Percentiles rank a stretch among this genome's conserved stretches.
These are phyloP conservation scores for Cartodere bifasciata DNA, from an alignment of 2,888 invertebrate genomes.

Conservation along the genomic window DNA sequence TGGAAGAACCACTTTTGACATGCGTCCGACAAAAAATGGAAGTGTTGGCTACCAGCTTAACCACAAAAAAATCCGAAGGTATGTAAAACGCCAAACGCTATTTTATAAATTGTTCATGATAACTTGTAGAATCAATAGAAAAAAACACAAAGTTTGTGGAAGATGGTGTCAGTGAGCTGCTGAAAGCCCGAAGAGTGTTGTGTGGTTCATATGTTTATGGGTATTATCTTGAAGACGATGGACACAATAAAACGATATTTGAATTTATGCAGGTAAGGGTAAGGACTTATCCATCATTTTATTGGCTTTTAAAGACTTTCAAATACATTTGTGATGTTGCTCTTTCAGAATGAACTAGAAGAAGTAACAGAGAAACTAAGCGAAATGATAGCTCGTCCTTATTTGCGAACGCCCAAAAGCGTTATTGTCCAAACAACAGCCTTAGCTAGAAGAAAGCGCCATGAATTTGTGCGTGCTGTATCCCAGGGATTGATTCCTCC, in stretches of 20 bases:
- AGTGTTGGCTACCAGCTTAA: conserved; percentile 41
- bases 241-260: conserved; percentile 52
- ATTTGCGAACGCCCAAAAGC: conserved; percentile 46
- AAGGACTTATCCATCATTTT: conserved; percentile 1
- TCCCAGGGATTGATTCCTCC: conserved; percentile 43
- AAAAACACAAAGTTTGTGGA: conserved; percentile 44
- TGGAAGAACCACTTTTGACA: conserved; percentile 47
- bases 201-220: conserved; percentile 58
- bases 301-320: background rate
- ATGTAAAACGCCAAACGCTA: conserved; percentile 9
- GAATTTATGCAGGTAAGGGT: conserved; percentile 51
- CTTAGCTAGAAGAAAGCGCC: conserved; percentile 44
- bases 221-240: conserved; percentile 50
- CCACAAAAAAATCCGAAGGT: conserved; percentile 32
- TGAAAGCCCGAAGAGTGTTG: conserved; percentile 48
- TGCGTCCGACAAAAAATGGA: conserved; percentile 50
- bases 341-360: conserved; percentile 48
- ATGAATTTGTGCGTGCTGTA: conserved; percentile 49
- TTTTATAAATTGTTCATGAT: background rate
- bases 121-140: conserved; percentile 29
- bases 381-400: conserved; percentile 51
- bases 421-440: conserved; percentile 49
- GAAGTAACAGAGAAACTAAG: conserved; percentile 51
- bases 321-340: conserved; percentile 1
- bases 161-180: conserved; percentile 48